Evolutionary conservation across 2,888 invertebrate genomes (phyloP), one percentile per base, ranked within the genome.

Genomic region (Noctuana brunneofusca): DNA sequence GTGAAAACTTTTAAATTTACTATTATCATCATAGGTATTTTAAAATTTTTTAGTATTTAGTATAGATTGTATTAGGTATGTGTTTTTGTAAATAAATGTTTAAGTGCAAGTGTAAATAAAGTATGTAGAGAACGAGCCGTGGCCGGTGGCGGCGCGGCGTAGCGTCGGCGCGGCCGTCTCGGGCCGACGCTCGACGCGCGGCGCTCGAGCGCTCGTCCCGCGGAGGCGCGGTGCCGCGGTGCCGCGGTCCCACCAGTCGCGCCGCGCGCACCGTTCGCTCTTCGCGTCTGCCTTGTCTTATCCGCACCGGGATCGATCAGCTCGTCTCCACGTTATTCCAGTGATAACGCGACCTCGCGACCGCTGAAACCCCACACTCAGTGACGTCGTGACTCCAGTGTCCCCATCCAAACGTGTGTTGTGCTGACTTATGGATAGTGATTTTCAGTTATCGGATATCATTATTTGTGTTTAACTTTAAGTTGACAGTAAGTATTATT

Each of bases 291-390:
- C 71, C 72, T 71, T 75, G 79, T 80, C 82, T 82, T 84, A 87
- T 84, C 87, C 81, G 80, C 83, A 79, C 78, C 78, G 79, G 80
- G 79, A 90, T 90, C 90, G 90, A 90, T 90, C 86, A 83, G 84
- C 80, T 80, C 80, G 80, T 83, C 80, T 81, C 75, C 75, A 75
- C 78, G 77, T 76, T 76, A 74, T 68, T 70, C 75, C 70, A 70
- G 75, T 84, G 83, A 84, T 83, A 84, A 82, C 82, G 77, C 73
- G 71, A 70, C 74, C 76, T 78, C 75, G 70, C 74, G 66, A 76
- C 83, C 60, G 60, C 60, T 62, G 60, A 38, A 62, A 53, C 46
- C 57, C 48, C 50, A 58, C 58, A 49, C 50, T 59, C 60, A 60
- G 60, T 86, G 83, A 83, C 83, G 81, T 77, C 81, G 84, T 84